Conservation (phyloP, 1,140 invertebrate species). For the Heliconius melpomene region DNA sequence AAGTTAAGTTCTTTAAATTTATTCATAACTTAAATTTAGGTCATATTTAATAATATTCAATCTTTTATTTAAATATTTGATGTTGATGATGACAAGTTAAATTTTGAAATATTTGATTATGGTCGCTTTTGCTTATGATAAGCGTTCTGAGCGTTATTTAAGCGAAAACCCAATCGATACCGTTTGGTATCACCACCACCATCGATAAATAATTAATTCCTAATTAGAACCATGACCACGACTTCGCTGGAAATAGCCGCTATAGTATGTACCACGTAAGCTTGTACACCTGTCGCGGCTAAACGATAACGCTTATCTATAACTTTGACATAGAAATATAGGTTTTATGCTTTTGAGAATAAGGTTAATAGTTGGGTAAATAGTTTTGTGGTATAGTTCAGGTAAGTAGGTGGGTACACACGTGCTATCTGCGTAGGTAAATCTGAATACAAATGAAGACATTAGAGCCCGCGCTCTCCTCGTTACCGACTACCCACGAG, state of each 20-base stretch:
- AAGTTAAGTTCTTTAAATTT: too few relatives aligned
- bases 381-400: conserved; percentile 17
- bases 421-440: conserved; percentile 61
- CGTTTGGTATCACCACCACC: not conserved
- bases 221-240: conserved; percentile 44
- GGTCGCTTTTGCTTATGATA: too few relatives aligned
- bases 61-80: too few relatives aligned
- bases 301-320: conserved; percentile 6
- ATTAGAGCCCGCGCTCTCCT: conserved; percentile 59
- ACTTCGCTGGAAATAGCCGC: conserved; percentile 31
- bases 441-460: conserved; percentile 75
- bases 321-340: not conserved
- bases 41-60: too few relatives aligned
- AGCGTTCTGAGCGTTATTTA: not conserved
- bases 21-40: too few relatives aligned
- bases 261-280: conserved; percentile 37
- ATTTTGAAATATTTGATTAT: not conserved
- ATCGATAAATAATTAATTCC: conserved; percentile 43
- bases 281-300: conserved; percentile 24
- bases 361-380: conserved; percentile 18
- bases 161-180: conserved; percentile 3
- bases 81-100: not conserved
- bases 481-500: conserved; percentile 51
- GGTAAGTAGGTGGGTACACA: conserved; percentile 41
- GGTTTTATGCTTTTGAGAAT: not conserved